Conservation (phyloP, 2,113 vertebrate genomes). For the Salminus brasiliensis region DNA sequence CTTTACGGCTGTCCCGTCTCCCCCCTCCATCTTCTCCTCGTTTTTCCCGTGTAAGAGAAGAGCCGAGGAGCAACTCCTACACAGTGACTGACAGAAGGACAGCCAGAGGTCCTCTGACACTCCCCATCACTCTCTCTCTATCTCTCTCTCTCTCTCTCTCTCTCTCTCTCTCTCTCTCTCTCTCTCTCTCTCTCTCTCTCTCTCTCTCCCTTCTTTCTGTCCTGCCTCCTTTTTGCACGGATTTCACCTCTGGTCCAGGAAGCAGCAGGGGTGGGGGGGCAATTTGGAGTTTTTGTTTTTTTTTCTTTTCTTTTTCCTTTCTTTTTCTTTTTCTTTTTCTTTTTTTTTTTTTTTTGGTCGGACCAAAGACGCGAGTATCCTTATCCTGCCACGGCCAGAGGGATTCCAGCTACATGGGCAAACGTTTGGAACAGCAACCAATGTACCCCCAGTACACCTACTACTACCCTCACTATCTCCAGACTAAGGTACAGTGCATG, state of each 20-base stretch:
- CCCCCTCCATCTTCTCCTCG: slow-evolving; percentile 38
- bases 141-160: slow-evolving; percentile 24
- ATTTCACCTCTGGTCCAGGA: slow-evolving; percentile 40
- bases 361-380: slow-evolving; percentile 55
- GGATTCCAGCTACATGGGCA: slow-evolving; percentile 94
- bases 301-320: too few species aligned
- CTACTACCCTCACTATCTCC: slow-evolving; percentile 91
- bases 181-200: slow-evolving; percentile 10
- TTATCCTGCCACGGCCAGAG: slow-evolving; percentile 78
- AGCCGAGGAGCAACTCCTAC: slow-evolving; percentile 37
- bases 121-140: slow-evolving; percentile 34
- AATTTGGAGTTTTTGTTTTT: slow-evolving; percentile 44
- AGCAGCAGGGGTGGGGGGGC: slow-evolving; percentile 31
- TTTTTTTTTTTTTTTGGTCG: too few species aligned
- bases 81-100: slow-evolving; percentile 45
- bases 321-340: too few species aligned
- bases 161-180: slow-evolving; percentile 30
- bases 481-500: slow-evolving; percentile 85
- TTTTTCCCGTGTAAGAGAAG: slow-evolving; percentile 23
- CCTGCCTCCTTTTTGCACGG: slow-evolving; percentile 4
- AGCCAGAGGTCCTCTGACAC: slow-evolving; percentile 45
- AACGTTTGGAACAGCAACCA: slow-evolving; percentile 92
- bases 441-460: slow-evolving; percentile 95
- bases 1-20: slow-evolving; percentile 32
- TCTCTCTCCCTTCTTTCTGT: slow-evolving; percentile 25